A percentile compares a stretch with the other conserved stretches of the same genome.
Conservation (phyloP, 2,113 vertebrate genomes). For the Daboia siamensis region DNA sequence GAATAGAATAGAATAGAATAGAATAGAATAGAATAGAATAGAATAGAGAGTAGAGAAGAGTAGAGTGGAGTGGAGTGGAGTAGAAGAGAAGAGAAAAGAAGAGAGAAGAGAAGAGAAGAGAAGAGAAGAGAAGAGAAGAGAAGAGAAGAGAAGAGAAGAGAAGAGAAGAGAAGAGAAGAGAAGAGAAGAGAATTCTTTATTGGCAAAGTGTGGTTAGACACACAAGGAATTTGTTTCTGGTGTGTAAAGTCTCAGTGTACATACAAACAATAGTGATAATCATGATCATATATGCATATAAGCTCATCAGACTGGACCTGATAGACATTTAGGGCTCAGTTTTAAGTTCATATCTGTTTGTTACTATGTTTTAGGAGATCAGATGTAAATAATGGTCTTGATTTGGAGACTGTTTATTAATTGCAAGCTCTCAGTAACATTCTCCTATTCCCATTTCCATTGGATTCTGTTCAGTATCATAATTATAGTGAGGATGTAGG, state of each 20-base stretch:
- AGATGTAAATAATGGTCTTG: slow-evolving; percentile 1
- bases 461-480: not conserved
- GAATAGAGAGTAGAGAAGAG: too few relatives aligned
- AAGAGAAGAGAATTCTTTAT: too few relatives aligned
- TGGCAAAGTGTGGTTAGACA: too few relatives aligned
- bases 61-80: too few relatives aligned
- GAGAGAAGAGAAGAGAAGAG: too few relatives aligned
- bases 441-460: not conserved
- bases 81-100: too few relatives aligned
- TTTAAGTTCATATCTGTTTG: slow-evolving; percentile 38
- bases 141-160: too few relatives aligned
- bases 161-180: too few relatives aligned
- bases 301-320: slow-evolving; percentile 58
- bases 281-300: slow-evolving; percentile 27
- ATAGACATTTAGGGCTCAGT: slow-evolving; percentile 41
- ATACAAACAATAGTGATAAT: too few relatives aligned
- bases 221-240: too few relatives aligned
- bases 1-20: too few relatives aligned
- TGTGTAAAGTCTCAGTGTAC: too few relatives aligned
- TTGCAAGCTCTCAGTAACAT: not conserved
- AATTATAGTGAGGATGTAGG: not conserved
- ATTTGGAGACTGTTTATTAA: not conserved
- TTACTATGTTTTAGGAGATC: slow-evolving; percentile 38
- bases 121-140: accelerated
- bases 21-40: accelerated